A percentile compares a stretch with the other conserved stretches of the same genome.
phyloP scores from a whole-genome alignment of 2,113 vertebrate species.

The Vombatus ursinus region DNA sequence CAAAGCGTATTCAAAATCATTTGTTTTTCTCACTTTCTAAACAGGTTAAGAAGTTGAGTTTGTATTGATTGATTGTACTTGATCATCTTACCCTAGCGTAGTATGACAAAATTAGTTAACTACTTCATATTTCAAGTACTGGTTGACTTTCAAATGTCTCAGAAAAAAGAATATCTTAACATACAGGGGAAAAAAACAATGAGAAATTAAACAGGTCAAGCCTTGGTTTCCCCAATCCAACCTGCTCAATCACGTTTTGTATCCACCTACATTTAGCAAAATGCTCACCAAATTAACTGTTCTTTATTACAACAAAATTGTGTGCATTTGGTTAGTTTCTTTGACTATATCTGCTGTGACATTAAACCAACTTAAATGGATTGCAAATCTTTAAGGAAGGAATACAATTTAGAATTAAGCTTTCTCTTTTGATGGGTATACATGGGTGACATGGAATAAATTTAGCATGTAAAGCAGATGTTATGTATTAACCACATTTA shows the following conservation, averaged over 20 bases:
- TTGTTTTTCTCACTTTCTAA: not conserved
- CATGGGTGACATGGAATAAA: not conserved
- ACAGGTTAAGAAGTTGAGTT: not conserved
- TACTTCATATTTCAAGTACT: constrained; percentile 38
- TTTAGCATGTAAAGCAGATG: not conserved
- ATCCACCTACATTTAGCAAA: not conserved
- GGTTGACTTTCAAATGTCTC: not conserved
- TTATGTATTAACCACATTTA: not conserved
- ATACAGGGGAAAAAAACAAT: not conserved
- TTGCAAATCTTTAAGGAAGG: not conserved
- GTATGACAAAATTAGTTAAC: constrained; percentile 5
- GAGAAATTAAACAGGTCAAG: constrained; percentile 25
- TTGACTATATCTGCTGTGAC: not conserved
- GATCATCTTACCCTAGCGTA: not conserved
- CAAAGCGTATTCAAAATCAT: not conserved
- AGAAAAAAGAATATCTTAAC: constrained; percentile 55
- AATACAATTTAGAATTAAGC: not conserved
- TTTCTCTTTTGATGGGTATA: constrained; percentile 15
- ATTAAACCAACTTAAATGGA: not conserved
- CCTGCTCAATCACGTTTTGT: constrained; percentile 5
- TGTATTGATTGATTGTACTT: not conserved
- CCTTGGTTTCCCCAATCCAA: not conserved
- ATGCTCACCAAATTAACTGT: not conserved
- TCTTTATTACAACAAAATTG: constrained; percentile 25
- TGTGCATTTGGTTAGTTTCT: constrained; percentile 17